Evolutionary conservation across 2,113 vertebrate species (phyloP).

Genomic region (Lathamus discolor): DNA sequence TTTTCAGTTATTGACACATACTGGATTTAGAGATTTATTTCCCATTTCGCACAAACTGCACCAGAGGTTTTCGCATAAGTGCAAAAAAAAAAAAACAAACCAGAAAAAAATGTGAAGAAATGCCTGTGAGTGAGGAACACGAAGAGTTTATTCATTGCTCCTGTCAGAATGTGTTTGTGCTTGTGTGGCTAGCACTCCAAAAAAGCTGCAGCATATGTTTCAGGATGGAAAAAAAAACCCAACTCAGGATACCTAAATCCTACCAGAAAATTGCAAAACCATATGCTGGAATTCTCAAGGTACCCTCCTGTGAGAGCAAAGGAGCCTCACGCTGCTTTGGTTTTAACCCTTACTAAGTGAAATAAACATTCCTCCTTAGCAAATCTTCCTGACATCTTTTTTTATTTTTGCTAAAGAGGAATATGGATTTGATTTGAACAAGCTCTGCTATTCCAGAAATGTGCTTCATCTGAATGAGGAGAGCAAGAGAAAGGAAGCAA

Average conservation of each 20-base stretch:
- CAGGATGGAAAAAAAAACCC: background rate
- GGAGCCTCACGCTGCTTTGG: background rate
- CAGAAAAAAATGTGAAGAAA: background rate
- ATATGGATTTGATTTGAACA: background rate
- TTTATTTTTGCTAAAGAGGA: background rate
- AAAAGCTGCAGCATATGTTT: background rate
- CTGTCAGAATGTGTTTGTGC: constrained; percentile 16
- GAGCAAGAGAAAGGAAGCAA: background rate
- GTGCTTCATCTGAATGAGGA: background rate
- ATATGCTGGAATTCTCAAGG: background rate
- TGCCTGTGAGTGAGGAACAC: background rate
- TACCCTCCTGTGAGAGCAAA: background rate
- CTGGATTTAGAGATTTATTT: constrained; percentile 29
- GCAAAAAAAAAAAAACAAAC: background rate
- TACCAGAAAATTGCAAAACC: background rate
- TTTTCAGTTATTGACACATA: constrained; percentile 11
- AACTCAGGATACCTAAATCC: background rate
- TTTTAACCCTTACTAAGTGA: background rate
- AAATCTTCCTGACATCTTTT: background rate
- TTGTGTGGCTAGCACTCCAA: constrained; percentile 1
- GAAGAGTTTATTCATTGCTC: constrained; percentile 35
- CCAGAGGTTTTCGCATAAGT: constrained; percentile 29
- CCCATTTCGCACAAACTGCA: background rate
- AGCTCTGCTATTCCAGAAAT: constrained; percentile 13
- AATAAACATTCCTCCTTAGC: background rate